phyloP scores from a whole-genome alignment of 2,888 invertebrate genomes.

The Psococerastis gibbosa region DNA sequence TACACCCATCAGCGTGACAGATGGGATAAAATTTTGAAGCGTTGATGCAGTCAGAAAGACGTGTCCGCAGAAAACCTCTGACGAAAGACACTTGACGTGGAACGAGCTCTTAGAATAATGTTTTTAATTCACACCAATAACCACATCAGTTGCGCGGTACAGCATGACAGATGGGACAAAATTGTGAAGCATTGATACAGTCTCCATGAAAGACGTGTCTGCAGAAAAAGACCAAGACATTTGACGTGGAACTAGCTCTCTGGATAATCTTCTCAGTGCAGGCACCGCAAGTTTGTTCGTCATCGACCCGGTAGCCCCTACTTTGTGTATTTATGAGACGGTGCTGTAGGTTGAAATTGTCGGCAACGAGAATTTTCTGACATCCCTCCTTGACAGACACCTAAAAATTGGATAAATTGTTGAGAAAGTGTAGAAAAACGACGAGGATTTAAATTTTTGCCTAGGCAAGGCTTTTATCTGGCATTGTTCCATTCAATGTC shows the following conservation, averaged over 20 bases:
- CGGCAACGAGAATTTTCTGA: constrained; percentile 71
- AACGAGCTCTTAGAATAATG: no score
- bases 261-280: constrained; percentile 13
- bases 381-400: constrained; percentile 80
- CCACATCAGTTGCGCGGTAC: no score
- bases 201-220: constrained; percentile 75
- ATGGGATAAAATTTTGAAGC: no score
- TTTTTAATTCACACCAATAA: no score
- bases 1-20: no score
- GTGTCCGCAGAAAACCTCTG: no score
- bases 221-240: constrained; percentile 58
- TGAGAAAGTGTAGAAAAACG: no score
- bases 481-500: no score
- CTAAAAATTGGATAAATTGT: no score
- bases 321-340: constrained; percentile 59
- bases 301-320: constrained; percentile 49
- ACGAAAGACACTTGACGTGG: no score
- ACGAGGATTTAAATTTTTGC: constrained; percentile 14
- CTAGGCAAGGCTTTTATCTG: background rate
- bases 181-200: constrained; percentile 43
- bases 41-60: no score
- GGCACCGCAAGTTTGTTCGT: constrained; percentile 22
- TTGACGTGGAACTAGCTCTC: constrained; percentile 13
- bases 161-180: constrained; percentile 3
- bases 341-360: constrained; percentile 74